Conservation (phyloP, 2,888 invertebrate genomes). For the Habroteleia sp. region DNA sequence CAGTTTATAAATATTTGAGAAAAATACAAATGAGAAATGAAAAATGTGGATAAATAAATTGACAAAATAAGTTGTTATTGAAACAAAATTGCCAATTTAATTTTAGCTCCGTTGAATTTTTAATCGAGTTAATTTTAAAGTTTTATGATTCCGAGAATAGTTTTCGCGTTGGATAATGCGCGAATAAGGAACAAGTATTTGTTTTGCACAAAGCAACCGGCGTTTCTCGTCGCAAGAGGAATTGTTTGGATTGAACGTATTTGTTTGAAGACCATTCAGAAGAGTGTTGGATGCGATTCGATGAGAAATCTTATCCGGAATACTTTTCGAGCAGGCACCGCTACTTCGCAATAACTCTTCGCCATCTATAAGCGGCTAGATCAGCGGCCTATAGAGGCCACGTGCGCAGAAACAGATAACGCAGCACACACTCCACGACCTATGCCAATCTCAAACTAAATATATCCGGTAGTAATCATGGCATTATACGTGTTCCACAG, state of each 20-base stretch:
- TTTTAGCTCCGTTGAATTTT: too few species aligned
- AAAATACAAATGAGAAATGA: too few species aligned
- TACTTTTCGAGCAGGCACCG: conserved; percentile 43
- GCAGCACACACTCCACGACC: conserved; percentile 72
- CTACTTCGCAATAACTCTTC: conserved; percentile 62
- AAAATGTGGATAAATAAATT: too few species aligned
- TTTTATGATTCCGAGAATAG: too few species aligned
- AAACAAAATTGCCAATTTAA: too few species aligned
- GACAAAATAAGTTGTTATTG: too few species aligned
- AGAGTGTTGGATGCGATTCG: conserved; percentile 29
- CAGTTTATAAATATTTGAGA: too few species aligned
- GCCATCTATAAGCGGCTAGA: conserved; percentile 73
- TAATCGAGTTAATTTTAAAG: too few species aligned
- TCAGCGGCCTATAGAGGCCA: conserved; percentile 72
- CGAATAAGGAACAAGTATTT: too few species aligned
- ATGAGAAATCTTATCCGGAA: conserved; percentile 55
- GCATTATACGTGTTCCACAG: conserved; percentile 63
- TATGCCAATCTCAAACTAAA: conserved; percentile 78
- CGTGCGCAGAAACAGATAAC: conserved; percentile 75
- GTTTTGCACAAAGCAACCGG: background rate
- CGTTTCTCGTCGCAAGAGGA: background rate
- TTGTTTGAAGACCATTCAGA: conserved; percentile 33
- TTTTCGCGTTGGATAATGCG: too few species aligned
- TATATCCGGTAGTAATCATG: conserved; percentile 74
- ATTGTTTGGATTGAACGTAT: conserved; percentile 24